Percentiles rank a stretch among this genome's conserved stretches.
Evolutionary conservation across 2,113 vertebrate genomes (phyloP).

Genomic region (Centropus unirufus): DNA sequence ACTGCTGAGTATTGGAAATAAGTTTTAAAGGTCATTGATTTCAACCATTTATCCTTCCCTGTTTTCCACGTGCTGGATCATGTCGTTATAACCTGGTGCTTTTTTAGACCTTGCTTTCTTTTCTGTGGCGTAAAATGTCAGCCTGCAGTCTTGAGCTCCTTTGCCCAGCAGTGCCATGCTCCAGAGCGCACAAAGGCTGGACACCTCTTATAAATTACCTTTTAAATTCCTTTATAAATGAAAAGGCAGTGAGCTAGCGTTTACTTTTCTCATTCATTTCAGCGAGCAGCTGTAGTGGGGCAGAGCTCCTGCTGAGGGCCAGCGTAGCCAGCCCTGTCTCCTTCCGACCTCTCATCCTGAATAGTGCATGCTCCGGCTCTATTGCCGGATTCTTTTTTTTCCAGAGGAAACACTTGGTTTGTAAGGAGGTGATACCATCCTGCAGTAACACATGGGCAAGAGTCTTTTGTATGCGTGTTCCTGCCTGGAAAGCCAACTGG

Average conservation of each 20-base stretch:
- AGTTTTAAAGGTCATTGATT: slow-evolving; percentile 23
- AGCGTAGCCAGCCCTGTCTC: neutral
- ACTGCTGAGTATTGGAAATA: neutral
- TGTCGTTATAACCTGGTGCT: neutral
- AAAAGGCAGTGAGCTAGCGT: neutral
- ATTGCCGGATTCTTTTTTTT: neutral
- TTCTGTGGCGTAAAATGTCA: neutral
- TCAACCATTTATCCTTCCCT: neutral
- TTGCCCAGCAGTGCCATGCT: neutral
- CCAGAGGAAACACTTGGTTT: neutral
- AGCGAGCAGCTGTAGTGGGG: neutral
- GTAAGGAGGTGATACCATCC: neutral
- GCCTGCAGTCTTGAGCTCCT: neutral
- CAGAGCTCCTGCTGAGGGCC: neutral
- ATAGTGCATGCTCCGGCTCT: neutral
- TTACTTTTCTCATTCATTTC: neutral
- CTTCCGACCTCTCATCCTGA: neutral
- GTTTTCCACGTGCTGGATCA: neutral
- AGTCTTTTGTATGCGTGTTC: neutral
- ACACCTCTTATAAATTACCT: neutral
- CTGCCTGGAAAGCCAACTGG: neutral
- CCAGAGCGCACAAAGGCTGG: neutral
- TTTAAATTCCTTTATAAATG: too few relatives aligned
- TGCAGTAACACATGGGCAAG: neutral
- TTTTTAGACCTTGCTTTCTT: neutral